Evolutionary conservation across 2,888 invertebrate genomes (phyloP).

Genomic region (Ashinkailepas kermadecensis): DNA sequence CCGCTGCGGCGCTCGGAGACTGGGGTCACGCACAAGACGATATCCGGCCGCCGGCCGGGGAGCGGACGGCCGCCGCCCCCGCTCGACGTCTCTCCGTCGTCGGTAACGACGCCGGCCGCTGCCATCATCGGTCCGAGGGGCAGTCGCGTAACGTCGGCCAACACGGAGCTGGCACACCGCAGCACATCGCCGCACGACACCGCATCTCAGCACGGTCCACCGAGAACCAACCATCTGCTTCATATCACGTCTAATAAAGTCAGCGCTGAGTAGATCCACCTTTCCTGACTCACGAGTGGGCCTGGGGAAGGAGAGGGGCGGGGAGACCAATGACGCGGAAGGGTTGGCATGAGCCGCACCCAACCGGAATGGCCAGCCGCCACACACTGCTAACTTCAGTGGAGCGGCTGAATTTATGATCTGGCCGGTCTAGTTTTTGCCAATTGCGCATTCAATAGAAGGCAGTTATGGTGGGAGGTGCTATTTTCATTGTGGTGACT

Average conservation of each 20-base stretch:
- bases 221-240: too few relatives aligned
- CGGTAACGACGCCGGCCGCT: too few relatives aligned
- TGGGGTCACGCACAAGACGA: not conserved
- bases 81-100: too few relatives aligned
- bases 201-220: not conserved
- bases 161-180: not conserved
- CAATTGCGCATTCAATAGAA: conserved; percentile 14
- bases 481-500: not conserved
- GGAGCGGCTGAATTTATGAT: not conserved
- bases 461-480: not conserved
- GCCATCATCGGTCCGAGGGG: too few relatives aligned
- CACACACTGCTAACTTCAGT: too few relatives aligned
- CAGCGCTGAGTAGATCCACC: too few relatives aligned
- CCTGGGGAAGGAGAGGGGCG: too few relatives aligned
- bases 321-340: too few relatives aligned
- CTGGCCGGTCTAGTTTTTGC: not conserved
- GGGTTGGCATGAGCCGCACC: too few relatives aligned
- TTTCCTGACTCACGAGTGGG: too few relatives aligned
- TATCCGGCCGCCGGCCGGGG: not conserved
- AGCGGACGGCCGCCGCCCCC: not conserved
- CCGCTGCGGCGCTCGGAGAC: not conserved
- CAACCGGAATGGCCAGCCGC: too few relatives aligned
- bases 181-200: not conserved
- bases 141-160: not conserved
- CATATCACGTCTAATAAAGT: too few relatives aligned